These are phyloP conservation scores for Phortica variegata DNA, from an alignment of 1,140 invertebrate genomes.

Conservation along the genomic window DNA sequence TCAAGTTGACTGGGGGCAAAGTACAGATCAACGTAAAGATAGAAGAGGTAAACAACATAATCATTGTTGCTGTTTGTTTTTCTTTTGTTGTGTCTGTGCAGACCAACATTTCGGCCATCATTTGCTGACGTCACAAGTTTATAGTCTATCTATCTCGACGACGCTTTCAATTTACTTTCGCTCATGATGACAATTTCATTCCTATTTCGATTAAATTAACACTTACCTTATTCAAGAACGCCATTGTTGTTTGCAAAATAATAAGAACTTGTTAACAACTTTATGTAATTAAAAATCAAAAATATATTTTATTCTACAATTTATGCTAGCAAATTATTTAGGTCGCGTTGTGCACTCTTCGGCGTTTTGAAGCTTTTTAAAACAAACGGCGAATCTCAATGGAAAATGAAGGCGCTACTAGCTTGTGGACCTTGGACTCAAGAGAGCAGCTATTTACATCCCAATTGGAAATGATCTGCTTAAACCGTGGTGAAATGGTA, in stretches of 20 bases:
- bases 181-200: no score
- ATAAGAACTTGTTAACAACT: not conserved
- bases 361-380: slow-evolving; percentile 19
- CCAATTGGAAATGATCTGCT: no score
- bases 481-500: no score
- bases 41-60: slow-evolving; percentile 6
- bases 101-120: slow-evolving; percentile 25
- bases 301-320: slow-evolving; percentile 11
- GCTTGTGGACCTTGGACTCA: no score
- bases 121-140: slow-evolving; percentile 21
- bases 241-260: slow-evolving; percentile 21
- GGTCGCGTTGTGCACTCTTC: slow-evolving; percentile 29
- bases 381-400: no score
- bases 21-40: slow-evolving; percentile 29
- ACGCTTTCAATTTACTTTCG: not conserved
- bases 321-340: no score
- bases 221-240: slow-evolving; percentile 51
- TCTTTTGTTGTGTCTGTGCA: slow-evolving; percentile 21
- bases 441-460: no score
- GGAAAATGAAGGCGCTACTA: no score
- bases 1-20: slow-evolving; percentile 35
- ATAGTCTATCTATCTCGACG: slow-evolving; percentile 13
- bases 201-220: not conserved
- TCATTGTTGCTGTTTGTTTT: not conserved
- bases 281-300: slow-evolving; percentile 12